Evolutionary conservation across 2,797 vertebrate species (phyloP).

Genomic region (Paedocypris micromegethes): DNA sequence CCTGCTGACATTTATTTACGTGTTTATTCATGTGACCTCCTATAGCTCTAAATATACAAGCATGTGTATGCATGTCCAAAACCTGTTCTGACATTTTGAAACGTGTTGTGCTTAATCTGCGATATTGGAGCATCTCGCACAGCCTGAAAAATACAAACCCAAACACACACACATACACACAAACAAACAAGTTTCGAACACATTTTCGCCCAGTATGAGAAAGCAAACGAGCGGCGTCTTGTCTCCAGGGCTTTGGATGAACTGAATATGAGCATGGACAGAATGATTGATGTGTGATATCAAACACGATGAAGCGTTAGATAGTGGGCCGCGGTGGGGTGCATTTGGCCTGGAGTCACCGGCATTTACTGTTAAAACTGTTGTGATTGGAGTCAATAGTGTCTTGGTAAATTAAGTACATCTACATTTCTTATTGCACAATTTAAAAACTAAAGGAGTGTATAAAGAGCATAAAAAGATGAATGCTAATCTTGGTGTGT

Average conservation of each 20-base stretch:
- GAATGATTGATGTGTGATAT: slow-evolving; percentile 40
- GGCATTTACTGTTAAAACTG: slow-evolving; percentile 2
- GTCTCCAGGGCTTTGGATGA: slow-evolving; percentile 26
- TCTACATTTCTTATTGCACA: too few relatives aligned
- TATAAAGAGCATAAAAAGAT: too few relatives aligned
- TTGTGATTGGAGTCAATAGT: too few relatives aligned
- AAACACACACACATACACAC: not conserved
- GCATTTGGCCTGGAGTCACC: slow-evolving; percentile 8
- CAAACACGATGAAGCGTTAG: slow-evolving; percentile 37
- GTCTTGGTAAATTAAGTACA: too few relatives aligned
- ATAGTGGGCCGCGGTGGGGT: slow-evolving; percentile 19
- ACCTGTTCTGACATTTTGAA: slow-evolving; percentile 6
- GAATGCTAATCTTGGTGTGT: too few relatives aligned
- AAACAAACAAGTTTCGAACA: too few relatives aligned
- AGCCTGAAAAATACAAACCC: slow-evolving; percentile 1
- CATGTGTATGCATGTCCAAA: not conserved
- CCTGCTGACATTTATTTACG: slow-evolving; percentile 13
- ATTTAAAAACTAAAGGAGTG: too few relatives aligned
- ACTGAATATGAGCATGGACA: slow-evolving; percentile 37
- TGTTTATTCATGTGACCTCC: not conserved
- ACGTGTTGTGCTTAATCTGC: not conserved
- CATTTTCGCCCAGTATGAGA: too few relatives aligned
- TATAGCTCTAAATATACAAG: slow-evolving; percentile 5
- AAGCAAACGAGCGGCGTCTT: slow-evolving; percentile 12
- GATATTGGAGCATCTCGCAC: too few relatives aligned